phyloP scores from a whole-genome alignment of 2,113 vertebrate genomes.

The Sardina pilchardus region DNA sequence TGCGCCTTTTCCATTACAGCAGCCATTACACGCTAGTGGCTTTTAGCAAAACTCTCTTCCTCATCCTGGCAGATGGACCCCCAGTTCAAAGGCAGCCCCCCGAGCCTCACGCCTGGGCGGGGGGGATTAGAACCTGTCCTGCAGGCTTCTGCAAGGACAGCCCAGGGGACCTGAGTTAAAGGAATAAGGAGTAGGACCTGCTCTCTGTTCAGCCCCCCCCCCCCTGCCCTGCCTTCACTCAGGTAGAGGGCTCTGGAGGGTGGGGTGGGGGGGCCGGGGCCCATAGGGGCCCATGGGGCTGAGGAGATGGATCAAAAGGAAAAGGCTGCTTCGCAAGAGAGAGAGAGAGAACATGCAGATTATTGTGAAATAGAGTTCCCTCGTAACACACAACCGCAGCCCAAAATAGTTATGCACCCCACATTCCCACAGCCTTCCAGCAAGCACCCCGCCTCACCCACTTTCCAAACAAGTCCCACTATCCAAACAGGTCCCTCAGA shows the following conservation, averaged over 20 bases:
- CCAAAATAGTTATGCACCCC: not conserved
- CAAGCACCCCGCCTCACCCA: not conserved
- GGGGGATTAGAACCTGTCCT: not conserved
- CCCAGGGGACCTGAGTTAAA: not conserved
- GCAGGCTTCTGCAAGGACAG: slow-evolving; percentile 13
- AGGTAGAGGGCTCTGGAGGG: not conserved
- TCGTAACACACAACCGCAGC: not conserved
- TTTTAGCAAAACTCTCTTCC: not conserved
- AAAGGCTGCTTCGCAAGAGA: not conserved
- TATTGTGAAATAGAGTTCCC: not conserved
- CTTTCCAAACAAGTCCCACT: not conserved
- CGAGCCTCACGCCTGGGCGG: not conserved
- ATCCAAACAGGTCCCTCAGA: not conserved
- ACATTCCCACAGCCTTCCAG: not conserved
- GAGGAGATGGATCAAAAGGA: slow-evolving; percentile 15
- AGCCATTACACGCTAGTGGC: slow-evolving; percentile 1
- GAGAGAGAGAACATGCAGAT: not conserved
- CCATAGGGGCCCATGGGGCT: not conserved
- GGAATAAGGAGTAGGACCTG: not conserved
- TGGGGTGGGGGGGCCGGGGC: not conserved
- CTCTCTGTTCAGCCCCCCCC: not conserved
- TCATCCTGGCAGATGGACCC: slow-evolving; percentile 6
- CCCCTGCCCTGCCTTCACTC: not conserved
- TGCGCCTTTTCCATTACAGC: not conserved
- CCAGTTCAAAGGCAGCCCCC: slow-evolving; percentile 14